Base-by-base conservation (phyloP, 2,888 invertebrate species). In the Papilio elwesi region DNA sequence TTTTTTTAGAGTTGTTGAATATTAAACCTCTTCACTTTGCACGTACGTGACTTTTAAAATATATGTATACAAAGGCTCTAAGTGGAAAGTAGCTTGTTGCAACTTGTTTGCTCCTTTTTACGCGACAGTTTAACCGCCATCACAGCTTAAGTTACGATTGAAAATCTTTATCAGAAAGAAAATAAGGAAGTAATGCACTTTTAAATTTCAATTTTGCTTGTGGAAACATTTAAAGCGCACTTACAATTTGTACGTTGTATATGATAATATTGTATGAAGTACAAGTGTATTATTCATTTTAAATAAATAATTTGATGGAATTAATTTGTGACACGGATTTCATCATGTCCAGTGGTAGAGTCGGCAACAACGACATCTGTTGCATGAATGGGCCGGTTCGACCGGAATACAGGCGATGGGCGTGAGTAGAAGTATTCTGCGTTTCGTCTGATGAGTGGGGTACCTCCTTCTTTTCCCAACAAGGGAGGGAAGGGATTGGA, bases 41-140 rank as follows among this genome's bases (percentile, higher is more conserved):
- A 55, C 47, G 68, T 52, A 68, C 68, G 55, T 68, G 68, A 68
- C 68, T 57, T 57, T 68, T 57, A 47, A 43, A 68, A 68, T 48
- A 36, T 43, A n/a, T n/a, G n/a, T n/a, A 47, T 55, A 66, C 66
- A 52, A 68, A 55, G 68, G 55, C 68, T 57, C 55, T 68, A 26
- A 68, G 55, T 10, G 48, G 55, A n/a, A 55, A 55, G 43, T 68
- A 52, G 52, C 52, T 68, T 48, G 68, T 57, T 52, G 52, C 55
- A 48, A 68, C 47, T 47, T 68, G 55, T 47, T 26, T 55, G 55
- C 59, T 62, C 59, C 59, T 62, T 43, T 43, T 62, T 62, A 62
- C n/a, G 59, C 59, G n/a, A 62, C 43, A 62, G 15, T 43, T 62
- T 62, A 62, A 43, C 43, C 59, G 59, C 59, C 59, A 43, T 62